These are phyloP conservation scores for Peromyscus polionotus DNA, from an alignment of 2,113 vertebrate genomes.

Conservation along the genomic window DNA sequence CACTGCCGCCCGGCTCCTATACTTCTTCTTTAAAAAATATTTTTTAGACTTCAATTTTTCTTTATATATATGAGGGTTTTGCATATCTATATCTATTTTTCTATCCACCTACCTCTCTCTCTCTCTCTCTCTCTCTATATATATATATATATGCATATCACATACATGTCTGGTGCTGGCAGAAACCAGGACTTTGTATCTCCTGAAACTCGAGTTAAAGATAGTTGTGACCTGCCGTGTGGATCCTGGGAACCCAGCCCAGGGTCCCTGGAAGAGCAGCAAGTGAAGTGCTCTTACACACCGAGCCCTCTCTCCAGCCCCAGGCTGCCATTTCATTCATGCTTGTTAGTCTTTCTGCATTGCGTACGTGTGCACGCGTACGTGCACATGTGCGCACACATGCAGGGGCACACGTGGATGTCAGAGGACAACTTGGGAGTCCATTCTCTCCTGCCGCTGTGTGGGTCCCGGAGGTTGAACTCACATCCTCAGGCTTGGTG, in stretches of 20 bases:
- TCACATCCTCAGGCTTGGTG: background rate
- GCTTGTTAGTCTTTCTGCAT: background rate
- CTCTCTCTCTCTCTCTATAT: no score
- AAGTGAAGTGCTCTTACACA: background rate
- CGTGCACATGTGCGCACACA: rapidly evolving
- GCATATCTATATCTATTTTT: no score
- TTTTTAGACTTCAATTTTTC: background rate
- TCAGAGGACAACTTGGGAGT: background rate
- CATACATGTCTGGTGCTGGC: background rate
- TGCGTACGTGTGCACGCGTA: background rate
- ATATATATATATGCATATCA: background rate
- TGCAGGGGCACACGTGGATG: no score
- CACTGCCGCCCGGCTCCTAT: no score
- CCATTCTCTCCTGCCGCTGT: background rate
- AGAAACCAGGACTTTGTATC: background rate
- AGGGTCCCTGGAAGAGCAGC: background rate
- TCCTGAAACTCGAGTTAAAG: background rate
- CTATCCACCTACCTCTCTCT: no score
- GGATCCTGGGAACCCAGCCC: background rate
- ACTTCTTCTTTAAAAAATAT: background rate
- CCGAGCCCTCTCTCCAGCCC: background rate
- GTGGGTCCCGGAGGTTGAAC: background rate
- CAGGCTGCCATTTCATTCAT: background rate
- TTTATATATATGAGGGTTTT: background rate
- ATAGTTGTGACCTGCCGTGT: background rate